Evolutionary conservation across 2,797 vertebrate genomes (phyloP).

Genomic region (Arrhamphus sclerolepis): DNA sequence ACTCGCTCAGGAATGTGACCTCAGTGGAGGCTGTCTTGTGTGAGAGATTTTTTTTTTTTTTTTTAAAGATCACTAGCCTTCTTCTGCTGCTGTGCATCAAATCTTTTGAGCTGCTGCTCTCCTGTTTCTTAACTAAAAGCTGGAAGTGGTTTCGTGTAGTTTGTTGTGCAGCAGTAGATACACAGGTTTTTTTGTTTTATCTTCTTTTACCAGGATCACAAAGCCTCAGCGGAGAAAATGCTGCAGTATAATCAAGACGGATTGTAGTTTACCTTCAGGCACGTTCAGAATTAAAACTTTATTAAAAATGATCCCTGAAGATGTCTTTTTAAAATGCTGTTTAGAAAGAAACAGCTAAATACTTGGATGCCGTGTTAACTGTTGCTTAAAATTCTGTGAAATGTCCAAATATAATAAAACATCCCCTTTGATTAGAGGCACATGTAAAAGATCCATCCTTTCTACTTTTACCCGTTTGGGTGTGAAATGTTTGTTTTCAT

Average conservation of each 20-base stretch:
- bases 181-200: too few relatives aligned
- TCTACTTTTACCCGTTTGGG: too few relatives aligned
- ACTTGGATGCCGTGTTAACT: not conserved
- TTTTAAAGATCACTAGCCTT: constrained; percentile 61
- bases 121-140: constrained; percentile 16
- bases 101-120: constrained; percentile 26
- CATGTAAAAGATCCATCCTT: too few relatives aligned
- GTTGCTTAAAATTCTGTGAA: not conserved
- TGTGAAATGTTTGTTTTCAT: too few relatives aligned
- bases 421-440: too few relatives aligned
- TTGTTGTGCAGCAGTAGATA: not conserved
- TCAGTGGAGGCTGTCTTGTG: constrained; percentile 65
- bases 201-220: not conserved
- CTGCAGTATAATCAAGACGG: too few relatives aligned
- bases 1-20: constrained; percentile 81
- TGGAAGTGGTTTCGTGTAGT: constrained; percentile 19
- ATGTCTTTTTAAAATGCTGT: too few relatives aligned
- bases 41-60: constrained; percentile 50
- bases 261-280: too few relatives aligned
- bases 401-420: not conserved
- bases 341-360: not conserved
- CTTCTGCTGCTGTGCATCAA: constrained; percentile 33
- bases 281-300: too few relatives aligned
- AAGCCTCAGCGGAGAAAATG: too few relatives aligned
- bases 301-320: too few relatives aligned